Conservation (phyloP, 2,797 vertebrate genomes). For the Choloepus didactylus region DNA sequence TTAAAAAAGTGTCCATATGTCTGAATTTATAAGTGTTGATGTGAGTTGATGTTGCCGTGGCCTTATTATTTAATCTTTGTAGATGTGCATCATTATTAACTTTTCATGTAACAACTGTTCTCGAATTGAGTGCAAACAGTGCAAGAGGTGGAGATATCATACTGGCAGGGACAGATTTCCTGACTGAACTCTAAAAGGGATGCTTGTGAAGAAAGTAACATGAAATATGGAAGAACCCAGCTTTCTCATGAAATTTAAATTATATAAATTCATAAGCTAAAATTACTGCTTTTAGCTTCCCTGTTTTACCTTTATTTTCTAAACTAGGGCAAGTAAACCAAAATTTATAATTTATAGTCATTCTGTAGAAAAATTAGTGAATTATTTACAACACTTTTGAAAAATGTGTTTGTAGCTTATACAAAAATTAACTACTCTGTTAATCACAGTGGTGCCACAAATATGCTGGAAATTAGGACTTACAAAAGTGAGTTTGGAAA, state of each 20-base stretch:
- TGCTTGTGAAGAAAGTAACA: constrained; percentile 71
- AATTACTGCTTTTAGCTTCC: constrained; percentile 81
- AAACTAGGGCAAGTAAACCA: constrained; percentile 91
- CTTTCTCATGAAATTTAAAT: constrained; percentile 80
- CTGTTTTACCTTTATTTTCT: constrained; percentile 85
- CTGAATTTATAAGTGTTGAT: constrained; percentile 77
- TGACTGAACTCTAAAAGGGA: constrained; percentile 71
- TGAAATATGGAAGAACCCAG: constrained; percentile 76
- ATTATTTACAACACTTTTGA: constrained; percentile 91
- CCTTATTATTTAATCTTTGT: constrained; percentile 83
- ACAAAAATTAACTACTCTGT: constrained; percentile 90
- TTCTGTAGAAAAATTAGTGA: constrained; percentile 89
- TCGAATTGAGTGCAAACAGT: constrained; percentile 81
- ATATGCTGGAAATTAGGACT: constrained; percentile 89
- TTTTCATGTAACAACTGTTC: constrained; percentile 90
- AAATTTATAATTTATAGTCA: constrained; percentile 92
- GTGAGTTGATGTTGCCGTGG: constrained; percentile 68
- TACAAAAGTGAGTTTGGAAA: constrained; percentile 86
- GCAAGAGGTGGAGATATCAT: constrained; percentile 49
- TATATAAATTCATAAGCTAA: constrained; percentile 84
- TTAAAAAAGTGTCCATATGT: constrained; percentile 69
- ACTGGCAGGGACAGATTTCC: constrained; percentile 12
- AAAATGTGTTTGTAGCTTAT: constrained; percentile 90
- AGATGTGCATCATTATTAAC: constrained; percentile 86
- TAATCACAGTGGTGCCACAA: constrained; percentile 89